Percentiles rank a stretch among this genome's conserved stretches.
Evolutionary conservation across 2,888 invertebrate genomes (phyloP).

Genomic region (Eupithecia inturbata): DNA sequence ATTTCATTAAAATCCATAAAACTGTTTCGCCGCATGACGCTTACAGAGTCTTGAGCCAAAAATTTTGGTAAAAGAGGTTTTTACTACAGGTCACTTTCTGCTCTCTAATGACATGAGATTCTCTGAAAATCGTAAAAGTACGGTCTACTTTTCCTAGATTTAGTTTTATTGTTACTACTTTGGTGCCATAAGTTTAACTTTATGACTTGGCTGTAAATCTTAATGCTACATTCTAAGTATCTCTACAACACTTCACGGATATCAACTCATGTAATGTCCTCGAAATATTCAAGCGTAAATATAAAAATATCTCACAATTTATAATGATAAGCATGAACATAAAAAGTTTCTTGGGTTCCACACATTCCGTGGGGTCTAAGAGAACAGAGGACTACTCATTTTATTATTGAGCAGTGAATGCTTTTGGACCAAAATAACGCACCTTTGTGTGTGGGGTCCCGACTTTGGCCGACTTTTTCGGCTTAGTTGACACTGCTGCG

Average conservation of each 20-base stretch:
- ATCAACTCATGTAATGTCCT: conserved; percentile 46
- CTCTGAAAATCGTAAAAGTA: not conserved
- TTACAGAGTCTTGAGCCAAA: no score
- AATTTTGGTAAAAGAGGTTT: no score
- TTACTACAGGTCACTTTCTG: not conserved
- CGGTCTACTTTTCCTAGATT: conserved; percentile 1
- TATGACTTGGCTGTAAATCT: conserved; percentile 21
- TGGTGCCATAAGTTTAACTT: conserved; percentile 15
- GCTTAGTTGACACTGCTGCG: conserved; percentile 78
- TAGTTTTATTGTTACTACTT: not conserved
- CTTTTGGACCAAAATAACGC: conserved; percentile 74
- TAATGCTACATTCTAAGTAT: conserved; percentile 33
- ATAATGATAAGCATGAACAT: conserved; percentile 62
- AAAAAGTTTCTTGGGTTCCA: conserved; percentile 64
- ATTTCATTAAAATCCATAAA: no score
- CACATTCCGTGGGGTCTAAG: conserved; percentile 70
- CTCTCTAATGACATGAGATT: not conserved
- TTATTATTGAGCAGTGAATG: conserved; percentile 71
- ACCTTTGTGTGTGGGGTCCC: conserved; percentile 74
- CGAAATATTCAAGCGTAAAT: conserved; percentile 64
- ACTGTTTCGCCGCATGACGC: no score
- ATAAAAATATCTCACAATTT: conserved; percentile 68
- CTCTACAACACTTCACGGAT: conserved; percentile 33
- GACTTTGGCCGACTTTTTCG: conserved; percentile 55
- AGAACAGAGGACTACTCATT: conserved; percentile 62